Evolutionary conservation across 2,888 invertebrate species (phyloP), one percentile per base, ranked within the genome.

Genomic region (Macrostomum cliftonense): DNA sequence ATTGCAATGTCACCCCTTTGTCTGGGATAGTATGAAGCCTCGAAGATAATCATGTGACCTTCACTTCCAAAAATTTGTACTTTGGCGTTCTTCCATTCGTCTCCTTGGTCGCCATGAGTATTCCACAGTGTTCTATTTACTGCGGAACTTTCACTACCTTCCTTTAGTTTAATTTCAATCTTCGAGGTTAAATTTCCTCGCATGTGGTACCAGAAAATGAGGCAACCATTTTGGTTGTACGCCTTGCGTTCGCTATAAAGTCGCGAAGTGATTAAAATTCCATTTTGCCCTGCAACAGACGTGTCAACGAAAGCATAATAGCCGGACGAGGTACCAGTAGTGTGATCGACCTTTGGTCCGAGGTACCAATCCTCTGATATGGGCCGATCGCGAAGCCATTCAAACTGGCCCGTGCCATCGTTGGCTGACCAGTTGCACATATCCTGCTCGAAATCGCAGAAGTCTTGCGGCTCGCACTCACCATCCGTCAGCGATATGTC

Each of bases 401-500:
- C 59, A 56, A 62, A 61, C 12, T 55, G 48, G 40, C 58, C 62
- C 1, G 49, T 52, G 14, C 43, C 54, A 42, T 56, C 55, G 13
- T 56, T 54, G 49, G 61, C 57, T 9, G 38, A 56, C 61, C 62
- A 65, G 9, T 61, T 59, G 54, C 63, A 63, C 14, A 62, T 14
- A 21, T 59, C 61, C 43, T 54, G 54, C 50, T 67, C 67, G 59
- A 67, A 67, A 52, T 58, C 57, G 54, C 65, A 65, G 47, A 13
- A 13, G n/a, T 39, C 16, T 17, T 45, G 20, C 47, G 46, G 38
- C 20, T 61, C 61, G 49, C 65, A 69, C 43, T 59, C 56, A 5
- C 67, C 67, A 37, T 54, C 51, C 2, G 46, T 51, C 11, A 64
- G 54, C 1, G 46, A 45, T 38, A 70, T 58, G 50, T 69, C 67